phyloP scores from a whole-genome alignment of 2,797 vertebrate genomes.

The Labroides dimidiatus region DNA sequence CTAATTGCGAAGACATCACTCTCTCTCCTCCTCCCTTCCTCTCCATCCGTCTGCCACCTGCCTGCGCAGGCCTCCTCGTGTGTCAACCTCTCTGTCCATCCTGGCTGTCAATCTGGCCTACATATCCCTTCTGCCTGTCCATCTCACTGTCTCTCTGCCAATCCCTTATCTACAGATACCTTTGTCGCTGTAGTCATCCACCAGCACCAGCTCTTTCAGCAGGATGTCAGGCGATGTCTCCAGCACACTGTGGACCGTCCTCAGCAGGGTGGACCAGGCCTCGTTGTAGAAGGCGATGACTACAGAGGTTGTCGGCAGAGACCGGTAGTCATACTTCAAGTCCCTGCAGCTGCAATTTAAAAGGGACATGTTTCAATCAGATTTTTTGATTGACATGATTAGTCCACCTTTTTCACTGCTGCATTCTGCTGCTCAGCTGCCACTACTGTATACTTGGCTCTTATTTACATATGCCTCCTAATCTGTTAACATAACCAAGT shows the following conservation, averaged over 20 bases:
- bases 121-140: constrained; percentile 3
- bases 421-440: neutral
- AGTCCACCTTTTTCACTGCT: too few relatives aligned
- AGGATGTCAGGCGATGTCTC: constrained; percentile 95
- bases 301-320: constrained; percentile 93
- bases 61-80: neutral
- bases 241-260: constrained; percentile 95
- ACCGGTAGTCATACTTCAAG: constrained; percentile 86
- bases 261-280: constrained; percentile 95
- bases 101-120: constrained; percentile 4
- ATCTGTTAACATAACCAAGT: neutral
- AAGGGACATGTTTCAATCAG: neutral
- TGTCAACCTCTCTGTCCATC: constrained; percentile 10
- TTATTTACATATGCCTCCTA: too few relatives aligned
- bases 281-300: constrained; percentile 98
- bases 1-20: constrained; percentile 5
- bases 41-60: neutral
- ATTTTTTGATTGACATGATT: neutral
- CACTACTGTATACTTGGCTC: neutral
- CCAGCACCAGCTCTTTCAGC: constrained; percentile 93
- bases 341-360: constrained; percentile 85
- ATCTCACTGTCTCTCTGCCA: neutral
- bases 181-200: constrained; percentile 98
- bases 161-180: constrained; percentile 75
- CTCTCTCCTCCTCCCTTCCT: neutral